A percentile compares a stretch with the other conserved stretches of the same genome.
Evolutionary conservation across 2,888 invertebrate genomes (phyloP).

Genomic region (Andrena dorsata): DNA sequence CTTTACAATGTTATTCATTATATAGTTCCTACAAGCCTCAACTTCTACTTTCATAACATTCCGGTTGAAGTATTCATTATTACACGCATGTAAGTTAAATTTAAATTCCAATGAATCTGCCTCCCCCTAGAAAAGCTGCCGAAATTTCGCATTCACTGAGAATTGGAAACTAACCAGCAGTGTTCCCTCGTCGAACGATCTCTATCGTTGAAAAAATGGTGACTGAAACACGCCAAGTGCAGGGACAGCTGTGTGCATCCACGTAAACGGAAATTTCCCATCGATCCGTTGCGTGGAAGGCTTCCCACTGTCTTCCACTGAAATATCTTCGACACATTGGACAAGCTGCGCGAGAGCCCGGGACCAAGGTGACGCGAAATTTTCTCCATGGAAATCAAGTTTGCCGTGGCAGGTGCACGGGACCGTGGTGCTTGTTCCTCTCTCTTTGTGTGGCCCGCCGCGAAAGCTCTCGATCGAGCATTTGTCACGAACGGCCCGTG

Average conservation of each 20-base stretch:
- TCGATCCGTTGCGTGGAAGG: constrained; percentile 51
- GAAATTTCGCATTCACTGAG: too few relatives aligned
- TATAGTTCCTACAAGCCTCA: too few relatives aligned
- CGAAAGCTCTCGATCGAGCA: constrained; percentile 53
- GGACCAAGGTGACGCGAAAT: constrained; percentile 59
- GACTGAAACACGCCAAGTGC: too few relatives aligned
- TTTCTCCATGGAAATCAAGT: constrained; percentile 70
- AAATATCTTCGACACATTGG: constrained; percentile 60
- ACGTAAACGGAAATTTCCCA: constrained; percentile 45
- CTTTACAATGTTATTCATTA: too few relatives aligned
- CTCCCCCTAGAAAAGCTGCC: too few relatives aligned
- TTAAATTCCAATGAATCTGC: too few relatives aligned
- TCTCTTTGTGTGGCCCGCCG: constrained; percentile 30
- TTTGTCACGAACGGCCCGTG: constrained; percentile 50
- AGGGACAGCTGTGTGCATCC: too few relatives aligned
- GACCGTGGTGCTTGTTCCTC: constrained; percentile 46
- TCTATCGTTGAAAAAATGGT: not conserved
- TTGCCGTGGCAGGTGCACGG: constrained; percentile 58
- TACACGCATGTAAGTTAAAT: too few relatives aligned
- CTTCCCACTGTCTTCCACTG: constrained; percentile 37
- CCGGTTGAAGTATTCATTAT: too few relatives aligned
- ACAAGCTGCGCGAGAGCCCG: constrained; percentile 44
- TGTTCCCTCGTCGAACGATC: not conserved
- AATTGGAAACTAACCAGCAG: too few relatives aligned
- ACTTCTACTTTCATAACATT: too few relatives aligned